These are phyloP conservation scores for Cichladusa arquata DNA, from an alignment of 2,113 vertebrate genomes.

Conservation along the genomic window DNA sequence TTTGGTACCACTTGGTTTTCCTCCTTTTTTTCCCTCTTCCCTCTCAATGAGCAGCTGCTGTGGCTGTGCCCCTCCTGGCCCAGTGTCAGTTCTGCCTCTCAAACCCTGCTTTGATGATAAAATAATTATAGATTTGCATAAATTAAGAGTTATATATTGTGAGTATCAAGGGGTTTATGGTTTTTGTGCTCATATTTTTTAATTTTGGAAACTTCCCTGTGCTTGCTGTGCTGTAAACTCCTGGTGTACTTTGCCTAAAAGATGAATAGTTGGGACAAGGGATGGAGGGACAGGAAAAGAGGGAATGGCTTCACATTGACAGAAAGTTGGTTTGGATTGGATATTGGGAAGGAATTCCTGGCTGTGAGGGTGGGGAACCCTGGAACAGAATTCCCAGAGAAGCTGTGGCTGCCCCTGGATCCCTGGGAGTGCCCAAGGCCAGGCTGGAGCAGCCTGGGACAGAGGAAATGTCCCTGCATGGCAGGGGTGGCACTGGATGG, in stretches of 20 bases:
- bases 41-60: background rate
- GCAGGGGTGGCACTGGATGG: background rate
- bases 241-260: background rate
- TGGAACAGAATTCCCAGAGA: rapidly evolving
- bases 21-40: background rate
- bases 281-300: background rate
- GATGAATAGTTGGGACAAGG: background rate
- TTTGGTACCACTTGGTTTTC: background rate
- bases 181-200: background rate
- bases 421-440: background rate
- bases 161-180: background rate
- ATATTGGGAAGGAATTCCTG: background rate
- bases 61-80: background rate
- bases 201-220: background rate
- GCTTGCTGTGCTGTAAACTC: background rate
- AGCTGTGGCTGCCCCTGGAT: background rate
- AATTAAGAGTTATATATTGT: background rate
- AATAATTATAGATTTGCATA: background rate
- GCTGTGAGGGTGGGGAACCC: background rate
- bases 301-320: background rate
- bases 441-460: background rate
- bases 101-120: background rate
- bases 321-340: background rate
- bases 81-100: background rate
- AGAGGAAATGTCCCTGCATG: background rate